These are phyloP conservation scores for Arenaria interpres DNA, from an alignment of 2,113 vertebrate genomes.

Conservation along the genomic window DNA sequence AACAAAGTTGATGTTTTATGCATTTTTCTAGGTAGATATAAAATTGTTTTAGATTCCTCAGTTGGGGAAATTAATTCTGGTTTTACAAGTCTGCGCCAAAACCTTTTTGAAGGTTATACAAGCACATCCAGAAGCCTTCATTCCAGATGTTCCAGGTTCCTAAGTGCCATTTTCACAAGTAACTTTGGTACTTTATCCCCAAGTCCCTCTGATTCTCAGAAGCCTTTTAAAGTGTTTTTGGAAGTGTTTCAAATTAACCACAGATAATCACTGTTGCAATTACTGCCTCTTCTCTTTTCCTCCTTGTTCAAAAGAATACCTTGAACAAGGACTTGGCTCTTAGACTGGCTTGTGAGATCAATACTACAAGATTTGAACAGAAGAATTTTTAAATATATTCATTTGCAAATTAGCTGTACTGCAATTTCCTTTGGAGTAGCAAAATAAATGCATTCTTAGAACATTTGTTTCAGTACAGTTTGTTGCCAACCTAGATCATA, in stretches of 20 bases:
- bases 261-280: not conserved
- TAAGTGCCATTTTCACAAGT: not conserved
- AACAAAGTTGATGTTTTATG: not conserved
- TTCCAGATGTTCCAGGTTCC: not conserved
- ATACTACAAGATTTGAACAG: not conserved
- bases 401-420: not conserved
- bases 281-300: not conserved
- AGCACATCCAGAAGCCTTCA: not conserved
- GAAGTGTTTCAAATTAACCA: not conserved
- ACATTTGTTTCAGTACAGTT: not conserved
- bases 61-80: not conserved
- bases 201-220: not conserved
- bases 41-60: not conserved
- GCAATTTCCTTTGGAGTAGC: not conserved
- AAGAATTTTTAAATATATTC: not conserved
- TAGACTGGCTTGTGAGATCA: not conserved
- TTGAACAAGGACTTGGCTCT: not conserved
- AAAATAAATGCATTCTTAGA: not conserved
- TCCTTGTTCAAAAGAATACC: not conserved
- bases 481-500: not conserved
- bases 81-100: not conserved
- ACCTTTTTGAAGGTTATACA: not conserved
- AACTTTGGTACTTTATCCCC: not conserved
- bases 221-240: not conserved
- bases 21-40: not conserved